phyloP scores from a whole-genome alignment of 2,888 invertebrate genomes.

The Cordilura impudica region DNA sequence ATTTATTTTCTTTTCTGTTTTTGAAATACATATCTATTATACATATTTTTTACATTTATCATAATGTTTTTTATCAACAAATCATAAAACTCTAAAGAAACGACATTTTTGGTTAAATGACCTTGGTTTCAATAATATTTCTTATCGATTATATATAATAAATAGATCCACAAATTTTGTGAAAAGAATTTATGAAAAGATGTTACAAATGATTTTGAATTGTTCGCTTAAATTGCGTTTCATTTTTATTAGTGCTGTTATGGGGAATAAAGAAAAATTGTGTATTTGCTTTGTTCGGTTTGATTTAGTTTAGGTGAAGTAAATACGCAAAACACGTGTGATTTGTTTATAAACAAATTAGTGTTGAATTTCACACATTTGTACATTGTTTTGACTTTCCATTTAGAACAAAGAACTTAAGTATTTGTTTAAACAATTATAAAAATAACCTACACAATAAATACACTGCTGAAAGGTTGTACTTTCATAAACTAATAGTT shows the following conservation, averaged over 20 bases:
- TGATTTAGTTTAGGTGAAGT: background rate
- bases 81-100: background rate
- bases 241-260: background rate
- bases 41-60: background rate
- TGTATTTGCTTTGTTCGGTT: background rate
- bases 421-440: background rate
- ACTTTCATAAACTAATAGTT: background rate
- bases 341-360: conserved; percentile 22
- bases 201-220: background rate
- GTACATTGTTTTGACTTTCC: background rate
- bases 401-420: background rate
- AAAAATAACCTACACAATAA: background rate
- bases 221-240: background rate
- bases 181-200: background rate
- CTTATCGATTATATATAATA: background rate
- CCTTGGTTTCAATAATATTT: conserved; percentile 19
- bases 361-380: conserved; percentile 9
- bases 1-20: background rate
- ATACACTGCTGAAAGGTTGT: background rate
- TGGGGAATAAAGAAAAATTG: too few relatives aligned
- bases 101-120: background rate
- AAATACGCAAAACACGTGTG: background rate
- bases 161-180: background rate
- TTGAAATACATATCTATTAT: background rate
- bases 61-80: background rate